phyloP scores from a whole-genome alignment of 2,797 vertebrate genomes.

The Sardinella longiceps region DNA sequence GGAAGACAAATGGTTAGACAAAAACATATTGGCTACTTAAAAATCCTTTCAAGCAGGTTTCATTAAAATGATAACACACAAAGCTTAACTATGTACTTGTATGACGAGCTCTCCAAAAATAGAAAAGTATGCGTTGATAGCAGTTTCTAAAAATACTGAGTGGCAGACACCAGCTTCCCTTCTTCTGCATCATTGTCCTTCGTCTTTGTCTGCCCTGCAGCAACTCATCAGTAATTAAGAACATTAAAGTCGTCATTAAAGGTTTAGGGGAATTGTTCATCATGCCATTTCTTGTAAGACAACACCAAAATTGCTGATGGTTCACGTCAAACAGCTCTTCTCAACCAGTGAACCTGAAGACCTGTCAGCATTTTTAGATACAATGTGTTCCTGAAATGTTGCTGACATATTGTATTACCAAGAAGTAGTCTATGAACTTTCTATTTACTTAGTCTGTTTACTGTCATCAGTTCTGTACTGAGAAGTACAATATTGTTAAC shows the following conservation, averaged over 20 bases:
- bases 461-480: too few species aligned
- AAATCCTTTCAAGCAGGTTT: not conserved
- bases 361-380: not conserved
- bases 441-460: too few species aligned
- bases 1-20: too few species aligned
- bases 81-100: not conserved
- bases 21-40: not conserved
- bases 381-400: not conserved
- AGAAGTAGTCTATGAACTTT: not conserved
- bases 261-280: not conserved
- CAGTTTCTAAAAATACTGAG: not conserved
- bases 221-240: not conserved
- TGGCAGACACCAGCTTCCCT: not conserved
- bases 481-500: too few species aligned
- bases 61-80: not conserved
- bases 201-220: not conserved
- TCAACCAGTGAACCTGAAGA: not conserved
- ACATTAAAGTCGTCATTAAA: not conserved
- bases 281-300: not conserved
- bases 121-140: not conserved
- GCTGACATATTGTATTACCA: not conserved
- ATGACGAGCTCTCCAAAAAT: slow-evolving; percentile 1
- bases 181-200: not conserved
- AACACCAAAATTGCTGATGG: not conserved
- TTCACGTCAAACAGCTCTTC: not conserved